Percentiles rank a stretch among this genome's conserved stretches.
Evolutionary conservation across 2,113 vertebrate genomes (phyloP).

Genomic region (Tonatia bakeri): DNA sequence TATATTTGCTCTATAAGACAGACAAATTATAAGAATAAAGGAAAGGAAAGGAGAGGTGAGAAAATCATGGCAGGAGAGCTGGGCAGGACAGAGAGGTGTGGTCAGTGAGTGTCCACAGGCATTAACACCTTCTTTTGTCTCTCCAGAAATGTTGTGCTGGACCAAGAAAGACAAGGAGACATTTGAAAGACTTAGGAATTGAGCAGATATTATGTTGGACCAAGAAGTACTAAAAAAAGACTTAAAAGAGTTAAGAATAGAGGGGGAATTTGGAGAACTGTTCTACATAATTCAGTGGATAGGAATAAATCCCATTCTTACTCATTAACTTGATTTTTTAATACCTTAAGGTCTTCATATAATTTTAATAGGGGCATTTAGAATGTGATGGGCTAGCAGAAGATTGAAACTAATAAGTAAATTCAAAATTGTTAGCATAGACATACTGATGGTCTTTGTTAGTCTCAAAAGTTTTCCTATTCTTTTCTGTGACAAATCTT

Average conservation of each 20-base stretch:
- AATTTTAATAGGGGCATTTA: constrained; percentile 63
- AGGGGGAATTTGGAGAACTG: not conserved
- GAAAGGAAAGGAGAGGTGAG: not conserved
- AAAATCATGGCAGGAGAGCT: not conserved
- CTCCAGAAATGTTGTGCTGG: not conserved
- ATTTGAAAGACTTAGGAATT: not conserved
- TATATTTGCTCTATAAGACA: not conserved
- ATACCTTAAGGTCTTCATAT: constrained; percentile 46
- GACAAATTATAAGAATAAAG: not conserved
- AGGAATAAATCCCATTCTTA: constrained; percentile 42
- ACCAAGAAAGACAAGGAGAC: not conserved
- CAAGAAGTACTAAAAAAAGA: not conserved
- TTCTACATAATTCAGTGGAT: constrained; percentile 49
- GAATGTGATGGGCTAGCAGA: constrained; percentile 46
- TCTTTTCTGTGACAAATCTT: constrained; percentile 57
- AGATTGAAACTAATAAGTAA: constrained; percentile 62
- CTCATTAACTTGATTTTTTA: constrained; percentile 63
- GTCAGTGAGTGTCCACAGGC: not conserved
- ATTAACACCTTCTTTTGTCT: not conserved
- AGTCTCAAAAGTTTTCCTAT: constrained; percentile 42
- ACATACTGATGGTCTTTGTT: constrained; percentile 32
- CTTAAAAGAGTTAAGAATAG: not conserved
- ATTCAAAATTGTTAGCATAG: constrained; percentile 40
- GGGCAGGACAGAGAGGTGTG: not conserved
- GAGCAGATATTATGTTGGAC: not conserved